Conservation (phyloP, 2,888 invertebrate genomes). For the Baccha elongata region DNA sequence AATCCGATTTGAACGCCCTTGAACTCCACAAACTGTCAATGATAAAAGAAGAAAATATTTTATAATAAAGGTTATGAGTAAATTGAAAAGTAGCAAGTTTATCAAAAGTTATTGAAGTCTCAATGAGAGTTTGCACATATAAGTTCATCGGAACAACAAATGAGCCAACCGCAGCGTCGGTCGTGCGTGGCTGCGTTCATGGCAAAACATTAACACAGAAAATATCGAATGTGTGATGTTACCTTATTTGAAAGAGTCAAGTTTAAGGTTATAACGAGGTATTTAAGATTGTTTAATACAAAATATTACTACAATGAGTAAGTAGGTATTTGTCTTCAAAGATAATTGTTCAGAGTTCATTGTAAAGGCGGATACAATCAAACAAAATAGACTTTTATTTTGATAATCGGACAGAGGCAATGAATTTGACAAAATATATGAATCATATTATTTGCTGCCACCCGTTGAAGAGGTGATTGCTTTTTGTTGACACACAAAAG, state of each 20-base stretch:
- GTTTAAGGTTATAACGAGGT: constrained; percentile 62
- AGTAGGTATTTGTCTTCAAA: neutral
- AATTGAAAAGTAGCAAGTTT: constrained; percentile 15
- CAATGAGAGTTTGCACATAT: neutral
- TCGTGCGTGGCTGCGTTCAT: neutral
- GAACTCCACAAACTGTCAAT: constrained; percentile 77
- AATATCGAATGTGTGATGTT: neutral
- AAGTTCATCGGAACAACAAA: neutral
- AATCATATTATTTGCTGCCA: constrained; percentile 6
- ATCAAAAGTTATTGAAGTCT: constrained; percentile 9
- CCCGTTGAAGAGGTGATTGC: constrained; percentile 37
- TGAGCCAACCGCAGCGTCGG: neutral
- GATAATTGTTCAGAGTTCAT: neutral
- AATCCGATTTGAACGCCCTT: constrained; percentile 77
- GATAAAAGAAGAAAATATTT: constrained; percentile 9
- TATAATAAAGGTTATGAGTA: neutral
- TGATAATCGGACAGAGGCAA: constrained; percentile 13
- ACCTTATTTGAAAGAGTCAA: constrained; percentile 50
- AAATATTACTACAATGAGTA: constrained; percentile 1
- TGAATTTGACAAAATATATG: constrained; percentile 27
- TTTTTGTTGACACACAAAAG: constrained; percentile 50
- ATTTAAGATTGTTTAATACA: constrained; percentile 18
- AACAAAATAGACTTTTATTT: neutral
- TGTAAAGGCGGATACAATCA: neutral
- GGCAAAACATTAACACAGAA: constrained; percentile 23